These are phyloP conservation scores for Micoletzkya japonica DNA, from an alignment of 2,888 invertebrate species.

Conservation along the genomic window DNA sequence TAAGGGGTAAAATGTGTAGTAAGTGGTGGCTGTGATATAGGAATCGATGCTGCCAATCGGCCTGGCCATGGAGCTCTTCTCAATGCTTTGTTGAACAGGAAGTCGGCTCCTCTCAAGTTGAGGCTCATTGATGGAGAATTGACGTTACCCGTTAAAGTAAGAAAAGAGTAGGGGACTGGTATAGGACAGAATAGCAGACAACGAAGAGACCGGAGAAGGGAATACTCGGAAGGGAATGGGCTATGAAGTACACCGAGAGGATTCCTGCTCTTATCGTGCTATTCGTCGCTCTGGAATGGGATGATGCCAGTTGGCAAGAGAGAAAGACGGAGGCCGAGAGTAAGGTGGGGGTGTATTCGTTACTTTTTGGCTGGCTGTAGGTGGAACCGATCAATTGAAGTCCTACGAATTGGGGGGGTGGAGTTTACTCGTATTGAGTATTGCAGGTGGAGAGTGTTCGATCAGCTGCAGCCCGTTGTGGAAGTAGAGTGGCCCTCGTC, in stretches of 20 bases:
- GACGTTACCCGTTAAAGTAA: constrained; percentile 39
- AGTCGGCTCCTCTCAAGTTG: constrained; percentile 41
- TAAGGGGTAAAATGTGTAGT: background rate
- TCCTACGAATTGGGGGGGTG: background rate
- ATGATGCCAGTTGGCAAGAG: constrained; percentile 87
- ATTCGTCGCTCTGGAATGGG: constrained; percentile 97
- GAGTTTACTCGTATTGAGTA: background rate
- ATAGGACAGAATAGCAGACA: background rate
- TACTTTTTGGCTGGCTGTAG: background rate
- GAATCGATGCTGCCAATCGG: constrained; percentile 41
- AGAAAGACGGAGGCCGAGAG: constrained; percentile 87
- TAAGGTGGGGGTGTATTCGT: constrained; percentile 28
- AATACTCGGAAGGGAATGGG: constrained; percentile 80
- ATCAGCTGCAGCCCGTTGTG: constrained; percentile 34
- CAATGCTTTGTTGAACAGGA: constrained; percentile 31
- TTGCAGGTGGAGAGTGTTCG: constrained; percentile 39
- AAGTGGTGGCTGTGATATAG: background rate
- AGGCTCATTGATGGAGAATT: constrained; percentile 40
- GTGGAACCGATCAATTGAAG: background rate
- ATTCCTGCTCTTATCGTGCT: constrained; percentile 82
- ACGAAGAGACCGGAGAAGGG: constrained; percentile 65
- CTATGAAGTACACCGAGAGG: constrained; percentile 41
- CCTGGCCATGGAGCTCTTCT: constrained; percentile 33
- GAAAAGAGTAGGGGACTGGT: background rate
- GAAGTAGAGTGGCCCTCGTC: constrained; percentile 42